phyloP scores from a whole-genome alignment of 2,888 invertebrate species.

The Thera obeliscata region DNA sequence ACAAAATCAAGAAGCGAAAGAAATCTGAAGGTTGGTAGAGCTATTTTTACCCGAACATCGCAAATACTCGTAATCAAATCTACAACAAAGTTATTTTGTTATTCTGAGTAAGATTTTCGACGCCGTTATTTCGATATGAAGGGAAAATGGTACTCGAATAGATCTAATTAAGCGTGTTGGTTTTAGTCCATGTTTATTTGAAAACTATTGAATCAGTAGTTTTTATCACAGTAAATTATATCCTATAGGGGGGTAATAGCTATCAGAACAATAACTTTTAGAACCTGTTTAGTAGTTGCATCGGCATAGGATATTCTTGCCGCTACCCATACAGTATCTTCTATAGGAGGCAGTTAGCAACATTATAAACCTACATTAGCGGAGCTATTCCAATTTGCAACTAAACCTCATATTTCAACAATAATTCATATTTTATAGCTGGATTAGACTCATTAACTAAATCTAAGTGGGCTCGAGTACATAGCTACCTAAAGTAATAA shows the following conservation, averaged over 20 bases:
- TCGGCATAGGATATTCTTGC: background rate
- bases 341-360: constrained; percentile 4
- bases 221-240: too few relatives aligned
- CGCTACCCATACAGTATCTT: background rate
- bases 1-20: constrained; percentile 22
- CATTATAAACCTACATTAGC: constrained; percentile 13
- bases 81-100: constrained; percentile 4
- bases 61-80: background rate
- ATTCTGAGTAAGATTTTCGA: background rate
- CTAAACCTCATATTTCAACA: constrained; percentile 5
- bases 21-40: constrained; percentile 23
- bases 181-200: too few relatives aligned
- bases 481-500: too few relatives aligned
- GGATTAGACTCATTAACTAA: constrained; percentile 1
- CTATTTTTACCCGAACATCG: constrained; percentile 2
- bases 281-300: background rate
- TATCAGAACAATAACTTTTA: background rate
- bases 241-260: too few relatives aligned
- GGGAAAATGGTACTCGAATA: too few relatives aligned
- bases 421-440: constrained; percentile 9
- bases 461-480: background rate
- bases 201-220: too few relatives aligned
- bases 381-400: background rate
- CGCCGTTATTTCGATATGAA: background rate
- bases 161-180: too few relatives aligned